Evolutionary conservation across 2,113 vertebrate species (phyloP).

Genomic region (Rhinolophus ferrumequinum): DNA sequence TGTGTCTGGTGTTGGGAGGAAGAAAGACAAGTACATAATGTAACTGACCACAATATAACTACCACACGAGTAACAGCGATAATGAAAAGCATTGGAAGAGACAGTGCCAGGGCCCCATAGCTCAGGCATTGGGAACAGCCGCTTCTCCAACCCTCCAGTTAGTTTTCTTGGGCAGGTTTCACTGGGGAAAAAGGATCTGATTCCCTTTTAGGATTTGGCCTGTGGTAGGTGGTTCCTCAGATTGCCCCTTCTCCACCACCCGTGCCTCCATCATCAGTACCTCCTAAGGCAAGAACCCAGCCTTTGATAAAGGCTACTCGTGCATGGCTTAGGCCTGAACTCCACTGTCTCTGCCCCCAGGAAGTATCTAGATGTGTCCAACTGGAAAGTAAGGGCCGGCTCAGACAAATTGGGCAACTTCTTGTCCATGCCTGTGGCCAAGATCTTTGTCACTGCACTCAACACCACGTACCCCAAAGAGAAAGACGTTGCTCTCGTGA

Average conservation of each 20-base stretch:
- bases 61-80: not conserved
- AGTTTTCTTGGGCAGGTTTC: not conserved
- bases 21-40: not conserved
- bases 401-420: conserved; percentile 75
- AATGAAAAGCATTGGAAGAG: no score
- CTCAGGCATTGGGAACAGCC: not conserved
- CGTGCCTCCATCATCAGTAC: not conserved
- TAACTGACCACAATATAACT: not conserved
- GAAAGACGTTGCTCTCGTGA: conserved; percentile 92
- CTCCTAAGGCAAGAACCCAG: not conserved
- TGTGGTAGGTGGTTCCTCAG: not conserved
- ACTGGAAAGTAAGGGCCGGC: conserved; percentile 89
- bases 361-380: conserved; percentile 80
- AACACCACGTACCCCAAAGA: conserved; percentile 80
- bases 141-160: not conserved
- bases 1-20: not conserved
- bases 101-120: not conserved
- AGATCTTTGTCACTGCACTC: conserved; percentile 85
- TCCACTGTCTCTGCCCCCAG: conserved; percentile 33
- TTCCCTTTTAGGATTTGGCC: not conserved
- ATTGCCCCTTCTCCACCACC: not conserved
- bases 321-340: not conserved
- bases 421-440: conserved; percentile 86
- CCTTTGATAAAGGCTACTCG: not conserved
- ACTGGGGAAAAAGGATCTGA: not conserved